Evolutionary conservation across 2,888 invertebrate species (phyloP), one percentile per base, ranked within the genome.

Genomic region (Enoplolaimus lenunculus): DNA sequence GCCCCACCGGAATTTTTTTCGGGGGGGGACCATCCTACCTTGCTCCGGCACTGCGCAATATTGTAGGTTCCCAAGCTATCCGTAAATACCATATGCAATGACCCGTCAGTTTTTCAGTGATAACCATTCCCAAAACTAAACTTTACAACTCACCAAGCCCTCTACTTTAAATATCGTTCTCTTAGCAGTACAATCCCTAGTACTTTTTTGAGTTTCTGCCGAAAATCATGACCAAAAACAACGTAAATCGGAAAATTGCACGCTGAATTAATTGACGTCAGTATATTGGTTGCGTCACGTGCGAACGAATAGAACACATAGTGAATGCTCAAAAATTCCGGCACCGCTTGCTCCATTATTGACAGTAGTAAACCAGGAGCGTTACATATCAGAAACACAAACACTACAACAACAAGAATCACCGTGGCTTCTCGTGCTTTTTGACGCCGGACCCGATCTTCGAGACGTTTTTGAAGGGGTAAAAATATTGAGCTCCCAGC

Each of bases 171-270:
- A n/a, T n/a, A n/a, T n/a, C n/a, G n/a, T n/a, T n/a, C n/a, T n/a
- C n/a, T n/a, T n/a, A n/a, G n/a, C n/a, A n/a, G n/a, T n/a, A n/a
- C n/a, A n/a, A n/a, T n/a, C n/a, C n/a, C n/a, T n/a, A n/a, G n/a
- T n/a, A n/a, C n/a, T n/a, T n/a, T n/a, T 26, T 62, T 62, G 30
- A 62, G 64, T 33, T 30, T 62, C 64, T n/a, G 7, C 26, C 64
- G 7, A n/a, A 62, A 62, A 16, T 62, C 64, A 16, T 29, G 31
- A 13, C 64, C 64, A 62, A 62, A 62, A 62, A 62, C 31, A 16
- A 62, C 64, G 31, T 62, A 62, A 62, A 62, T 62, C n/a, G 64
- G 64, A 62, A 62, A 62, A 26, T 62, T 62, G 7, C 28, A 29
- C 26, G 64, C 64, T 13, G 64, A 62, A n/a, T 62, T 62, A 30